Evolutionary conservation across 2,113 vertebrate genomes (phyloP), one percentile per base, ranked within the genome.

Genomic region (Tyto alba): DNA sequence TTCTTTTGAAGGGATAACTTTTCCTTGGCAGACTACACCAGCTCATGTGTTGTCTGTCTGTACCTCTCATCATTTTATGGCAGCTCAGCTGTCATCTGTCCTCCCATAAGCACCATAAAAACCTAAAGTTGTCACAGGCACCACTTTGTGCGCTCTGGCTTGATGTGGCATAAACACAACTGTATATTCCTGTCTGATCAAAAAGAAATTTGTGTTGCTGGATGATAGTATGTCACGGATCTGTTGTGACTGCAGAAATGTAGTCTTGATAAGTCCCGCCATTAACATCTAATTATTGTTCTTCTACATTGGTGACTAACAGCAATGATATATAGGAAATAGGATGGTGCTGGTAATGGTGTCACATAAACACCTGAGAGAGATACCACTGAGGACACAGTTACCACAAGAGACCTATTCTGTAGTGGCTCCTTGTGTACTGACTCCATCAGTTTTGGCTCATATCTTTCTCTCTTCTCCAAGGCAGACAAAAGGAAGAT

Each of bases 1-100:
- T 64, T 86, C 38, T 57, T 85, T 69, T 41, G 50, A 86, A 93
- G 75, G 74, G 34, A 9, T 57, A 62, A 57, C 85, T 76, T 88
- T 36, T 88, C 53, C n/a, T 85, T 83, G 63, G 67, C 90, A 90
- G 79, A 45, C 16, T 45, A 29, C 36, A 60, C 18, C 67, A 72
- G 40, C 57, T 89, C 69, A 36, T 6, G 45, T 16, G 41, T 69
- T 96, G 88, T 60, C 36, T 90, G 60, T 64, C 78, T 69, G 48
- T 76, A 36, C 38, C 53, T 52, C 81, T 91, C 29, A 2, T 6
- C 43, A 56, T 17, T 85, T 36, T 23, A 9, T 43, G 66, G 66
- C 85, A 88, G 74, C 92, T 96, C 71, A 60, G 74, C 66, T 91
- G 78, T 75, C 78, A 75, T 60, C 78, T 94, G 66, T 52, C 82